Evolutionary conservation across 2,888 invertebrate species (phyloP), one percentile per base, ranked within the genome.

Genomic region (Halictus quadricinctus): DNA sequence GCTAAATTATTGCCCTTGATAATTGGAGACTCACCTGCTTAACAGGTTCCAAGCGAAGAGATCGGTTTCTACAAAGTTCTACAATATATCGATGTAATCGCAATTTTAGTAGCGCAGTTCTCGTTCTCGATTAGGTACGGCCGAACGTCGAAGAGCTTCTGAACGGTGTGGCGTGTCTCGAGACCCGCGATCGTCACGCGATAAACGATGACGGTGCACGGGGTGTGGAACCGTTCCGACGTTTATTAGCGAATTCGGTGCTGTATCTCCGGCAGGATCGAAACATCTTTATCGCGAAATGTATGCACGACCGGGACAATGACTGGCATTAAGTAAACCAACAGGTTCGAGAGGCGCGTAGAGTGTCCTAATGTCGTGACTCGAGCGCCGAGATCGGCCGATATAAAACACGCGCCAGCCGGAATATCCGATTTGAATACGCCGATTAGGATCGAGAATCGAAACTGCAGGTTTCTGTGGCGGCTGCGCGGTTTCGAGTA

Each of bases 141-240:
- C n/a, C 4, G 12, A n/a, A 58, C 12, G n/a, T 12, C 64, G 29
- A 64, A 7, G 29, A 18, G 64, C 64, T 36, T 64, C 29, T 29
- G 29, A 1, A 15, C 64, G 64, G 8, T 64, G 64, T 64, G 64
- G 29, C 29, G 29, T 15, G 18, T 29, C 18, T 8, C 15, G 29
- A 18, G 64, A 64, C 29, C 64, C 29, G 8, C 1, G 69, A 69
- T 69, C 41, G 36, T 69, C 41, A 41, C 41, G 69, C 69, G 69
- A 69, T 69, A 69, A 69, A 69, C 69, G 64, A 64, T 29, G 64
- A 64, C 64, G 64, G 29, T 64, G 64, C 64, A 29, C 69, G 1
- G 69, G 10, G 21, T 41, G 21, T 21, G 69, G 41, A 41, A 69
- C 36, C 69, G 69, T 69, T 41, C 10, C 41, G 69, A 12, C 69